phyloP scores from a whole-genome alignment of 2,888 invertebrate genomes.

The Sesia apiformis region DNA sequence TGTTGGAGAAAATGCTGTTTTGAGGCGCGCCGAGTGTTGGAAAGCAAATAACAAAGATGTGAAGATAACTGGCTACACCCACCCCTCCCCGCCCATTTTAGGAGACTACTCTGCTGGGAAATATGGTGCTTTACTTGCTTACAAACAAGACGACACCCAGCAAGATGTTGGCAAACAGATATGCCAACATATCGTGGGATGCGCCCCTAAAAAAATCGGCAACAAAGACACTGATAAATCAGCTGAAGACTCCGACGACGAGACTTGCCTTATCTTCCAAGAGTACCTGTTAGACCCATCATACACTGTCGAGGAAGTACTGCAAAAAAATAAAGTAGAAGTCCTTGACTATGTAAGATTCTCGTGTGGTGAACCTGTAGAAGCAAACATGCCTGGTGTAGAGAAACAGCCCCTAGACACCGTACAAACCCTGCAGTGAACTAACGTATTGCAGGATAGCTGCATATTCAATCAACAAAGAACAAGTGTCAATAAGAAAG shows the following conservation, averaged over 20 bases:
- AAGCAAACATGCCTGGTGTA: conserved; percentile 52
- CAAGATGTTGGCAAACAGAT: conserved; percentile 80
- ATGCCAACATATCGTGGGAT: conserved; percentile 95
- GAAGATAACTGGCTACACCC: conserved; percentile 82
- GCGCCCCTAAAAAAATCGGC: conserved; percentile 87
- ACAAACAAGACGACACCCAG: conserved; percentile 59
- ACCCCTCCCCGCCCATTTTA: conserved; percentile 78
- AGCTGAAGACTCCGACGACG: conserved; percentile 80
- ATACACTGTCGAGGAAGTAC: conserved; percentile 81
- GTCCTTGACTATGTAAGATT: conserved; percentile 89
- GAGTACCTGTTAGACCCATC: conserved; percentile 89
- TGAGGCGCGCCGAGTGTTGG: conserved; percentile 86
- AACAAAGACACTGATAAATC: conserved; percentile 76
- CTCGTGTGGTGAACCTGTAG: conserved; percentile 85
- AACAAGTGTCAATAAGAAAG: too few relatives aligned
- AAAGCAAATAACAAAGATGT: conserved; percentile 68
- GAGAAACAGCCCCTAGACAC: conserved; percentile 71
- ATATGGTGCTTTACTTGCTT: conserved; percentile 89
- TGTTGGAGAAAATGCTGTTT: conserved; percentile 91
- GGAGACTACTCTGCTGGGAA: conserved; percentile 80
- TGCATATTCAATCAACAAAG: too few relatives aligned
- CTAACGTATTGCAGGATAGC: too few relatives aligned
- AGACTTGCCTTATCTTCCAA: conserved; percentile 87
- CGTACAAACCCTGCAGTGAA: conserved; percentile 75
- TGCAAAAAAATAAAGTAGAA: conserved; percentile 77